Conservation (phyloP, 2,888 invertebrate species). For the Spodoptera exigua region DNA sequence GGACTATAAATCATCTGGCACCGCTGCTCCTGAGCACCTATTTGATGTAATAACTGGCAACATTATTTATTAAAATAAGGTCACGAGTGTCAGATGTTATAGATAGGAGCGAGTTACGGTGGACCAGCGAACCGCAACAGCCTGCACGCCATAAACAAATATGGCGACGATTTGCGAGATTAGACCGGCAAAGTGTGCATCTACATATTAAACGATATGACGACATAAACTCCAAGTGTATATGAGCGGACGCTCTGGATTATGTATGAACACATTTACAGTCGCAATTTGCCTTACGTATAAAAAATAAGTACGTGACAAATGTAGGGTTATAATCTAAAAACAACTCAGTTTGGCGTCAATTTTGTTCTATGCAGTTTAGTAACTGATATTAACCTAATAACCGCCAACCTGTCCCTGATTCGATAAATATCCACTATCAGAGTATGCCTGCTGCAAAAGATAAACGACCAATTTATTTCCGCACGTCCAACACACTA, state of each 20-base stretch:
- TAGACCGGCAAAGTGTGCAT: conserved; percentile 35
- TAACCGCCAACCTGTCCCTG: neutral
- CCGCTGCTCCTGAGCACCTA: conserved; percentile 78
- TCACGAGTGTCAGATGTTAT: conserved; percentile 61
- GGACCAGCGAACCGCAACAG: conserved; percentile 40
- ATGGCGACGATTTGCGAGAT: conserved; percentile 45
- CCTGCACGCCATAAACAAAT: conserved; percentile 45
- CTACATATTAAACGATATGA: conserved; percentile 45
- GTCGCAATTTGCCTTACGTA: conserved; percentile 23
- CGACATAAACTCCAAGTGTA: conserved; percentile 28
- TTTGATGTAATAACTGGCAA: conserved; percentile 77
- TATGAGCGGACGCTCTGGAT: conserved; percentile 11
- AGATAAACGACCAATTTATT: conserved; percentile 34
- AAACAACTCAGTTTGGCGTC: too few species aligned
- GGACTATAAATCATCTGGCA: conserved; percentile 71
- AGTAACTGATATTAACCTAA: neutral
- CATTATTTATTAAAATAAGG: conserved; percentile 76
- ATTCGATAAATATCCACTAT: conserved; percentile 6
- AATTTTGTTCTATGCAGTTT: too few species aligned
- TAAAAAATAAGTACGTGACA: conserved; percentile 25
- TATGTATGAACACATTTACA: conserved; percentile 30
- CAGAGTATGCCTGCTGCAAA: conserved; percentile 4
- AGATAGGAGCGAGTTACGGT: conserved; percentile 53
- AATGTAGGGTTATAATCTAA: conserved; percentile 1
- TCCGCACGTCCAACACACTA: conserved; percentile 30